phyloP scores from a whole-genome alignment of 2,113 vertebrate species.

The Phalacrocorax brasilianus region DNA sequence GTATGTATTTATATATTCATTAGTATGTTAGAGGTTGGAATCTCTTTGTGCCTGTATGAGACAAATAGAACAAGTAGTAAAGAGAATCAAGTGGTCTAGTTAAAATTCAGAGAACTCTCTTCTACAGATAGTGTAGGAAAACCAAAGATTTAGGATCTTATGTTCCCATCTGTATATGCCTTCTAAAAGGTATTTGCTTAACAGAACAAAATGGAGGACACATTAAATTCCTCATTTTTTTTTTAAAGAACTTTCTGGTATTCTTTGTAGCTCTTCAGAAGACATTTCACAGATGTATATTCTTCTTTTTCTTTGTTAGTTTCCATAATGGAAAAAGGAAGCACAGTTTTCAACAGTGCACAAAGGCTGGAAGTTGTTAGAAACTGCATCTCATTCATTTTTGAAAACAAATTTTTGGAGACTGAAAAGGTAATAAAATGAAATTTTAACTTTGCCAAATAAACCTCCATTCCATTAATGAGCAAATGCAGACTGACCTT shows the following conservation, averaged over 20 bases:
- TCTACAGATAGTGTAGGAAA: background rate
- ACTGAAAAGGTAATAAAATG: slow-evolving; percentile 91
- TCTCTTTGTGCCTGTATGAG: background rate
- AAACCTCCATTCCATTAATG: slow-evolving; percentile 6
- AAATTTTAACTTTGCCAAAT: background rate
- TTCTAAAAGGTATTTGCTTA: background rate
- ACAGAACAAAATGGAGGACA: background rate
- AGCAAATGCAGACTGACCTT: background rate
- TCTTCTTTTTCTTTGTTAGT: slow-evolving; percentile 75
- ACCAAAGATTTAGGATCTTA: background rate
- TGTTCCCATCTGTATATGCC: background rate
- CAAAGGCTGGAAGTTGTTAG: slow-evolving; percentile 95
- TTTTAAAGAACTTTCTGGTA: background rate
- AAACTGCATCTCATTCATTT: slow-evolving; percentile 93
- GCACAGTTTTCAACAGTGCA: slow-evolving; percentile 94
- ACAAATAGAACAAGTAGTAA: background rate
- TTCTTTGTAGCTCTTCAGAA: slow-evolving; percentile 8
- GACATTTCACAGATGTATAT: slow-evolving; percentile 40
- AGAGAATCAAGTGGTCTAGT: background rate
- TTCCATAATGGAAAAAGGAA: slow-evolving; percentile 88
- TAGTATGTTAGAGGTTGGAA: background rate
- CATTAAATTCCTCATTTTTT: background rate
- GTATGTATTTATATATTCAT: background rate
- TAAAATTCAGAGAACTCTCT: background rate
- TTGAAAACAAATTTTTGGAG: slow-evolving; percentile 96